A percentile compares a stretch with the other conserved stretches of the same genome.
Evolutionary conservation across 64 coral and sea anemone genomes (phyloP).

Genomic region (Astreopora myriophthalma): DNA sequence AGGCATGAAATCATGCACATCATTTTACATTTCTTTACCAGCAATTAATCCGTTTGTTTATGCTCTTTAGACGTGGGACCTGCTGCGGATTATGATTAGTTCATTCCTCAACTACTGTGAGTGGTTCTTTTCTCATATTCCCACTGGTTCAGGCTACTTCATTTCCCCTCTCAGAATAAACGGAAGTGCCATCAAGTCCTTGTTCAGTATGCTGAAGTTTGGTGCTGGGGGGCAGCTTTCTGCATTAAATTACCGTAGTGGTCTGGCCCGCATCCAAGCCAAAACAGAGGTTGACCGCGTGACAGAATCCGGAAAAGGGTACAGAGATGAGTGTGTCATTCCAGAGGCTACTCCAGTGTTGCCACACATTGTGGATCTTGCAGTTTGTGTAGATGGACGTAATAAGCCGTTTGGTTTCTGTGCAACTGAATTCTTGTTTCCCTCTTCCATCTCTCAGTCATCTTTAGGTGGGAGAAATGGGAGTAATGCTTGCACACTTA

Average conservation of each 20-base stretch:
- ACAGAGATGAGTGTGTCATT: not conserved
- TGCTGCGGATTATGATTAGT: too few relatives aligned
- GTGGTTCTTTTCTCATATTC: too few relatives aligned
- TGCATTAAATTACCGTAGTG: constrained; percentile 19
- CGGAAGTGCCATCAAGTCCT: constrained; percentile 18
- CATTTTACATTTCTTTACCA: too few relatives aligned
- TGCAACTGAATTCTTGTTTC: not conserved
- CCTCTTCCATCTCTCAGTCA: not conserved
- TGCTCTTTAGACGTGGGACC: too few relatives aligned
- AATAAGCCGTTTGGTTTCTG: not conserved
- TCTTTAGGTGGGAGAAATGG: not conserved
- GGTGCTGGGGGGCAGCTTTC: constrained; percentile 22
- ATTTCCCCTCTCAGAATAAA: constrained; percentile 51
- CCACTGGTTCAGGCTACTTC: too few relatives aligned
- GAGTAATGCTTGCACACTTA: not conserved
- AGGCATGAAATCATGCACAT: too few relatives aligned
- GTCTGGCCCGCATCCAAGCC: constrained; percentile 19
- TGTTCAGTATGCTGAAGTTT: constrained; percentile 33
- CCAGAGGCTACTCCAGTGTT: not conserved
- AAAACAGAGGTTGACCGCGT: not conserved
- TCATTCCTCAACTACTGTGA: too few relatives aligned
- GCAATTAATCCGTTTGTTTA: too few relatives aligned
- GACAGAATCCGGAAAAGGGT: not conserved
- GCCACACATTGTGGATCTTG: not conserved
- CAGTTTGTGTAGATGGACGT: not conserved